These are phyloP conservation scores for Gari tellinella DNA, from an alignment of 2,888 invertebrate species.

Conservation along the genomic window DNA sequence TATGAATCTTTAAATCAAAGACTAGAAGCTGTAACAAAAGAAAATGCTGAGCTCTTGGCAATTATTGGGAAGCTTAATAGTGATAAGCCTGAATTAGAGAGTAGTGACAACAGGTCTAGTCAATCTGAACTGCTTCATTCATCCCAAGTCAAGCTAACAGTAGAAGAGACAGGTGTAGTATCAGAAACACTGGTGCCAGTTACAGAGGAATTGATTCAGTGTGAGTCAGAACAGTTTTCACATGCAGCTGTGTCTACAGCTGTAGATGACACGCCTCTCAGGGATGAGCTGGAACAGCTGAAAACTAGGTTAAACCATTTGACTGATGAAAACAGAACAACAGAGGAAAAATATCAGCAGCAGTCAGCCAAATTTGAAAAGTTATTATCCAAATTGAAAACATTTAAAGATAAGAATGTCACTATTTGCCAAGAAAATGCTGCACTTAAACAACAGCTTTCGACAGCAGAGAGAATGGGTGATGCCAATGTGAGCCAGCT, in stretches of 20 bases:
- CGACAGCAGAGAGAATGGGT: constrained; percentile 38
- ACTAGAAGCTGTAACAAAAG: background rate
- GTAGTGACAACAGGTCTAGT: too few relatives aligned
- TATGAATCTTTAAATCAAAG: background rate
- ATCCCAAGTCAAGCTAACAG: too few relatives aligned
- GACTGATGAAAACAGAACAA: constrained; percentile 70
- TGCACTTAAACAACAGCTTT: constrained; percentile 38
- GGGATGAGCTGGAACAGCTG: background rate
- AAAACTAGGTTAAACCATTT: constrained; percentile 14
- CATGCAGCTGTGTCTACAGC: background rate
- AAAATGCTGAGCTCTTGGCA: constrained; percentile 16
- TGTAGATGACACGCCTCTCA: background rate
- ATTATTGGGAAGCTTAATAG: constrained; percentile 11
- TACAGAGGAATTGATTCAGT: constrained; percentile 5
- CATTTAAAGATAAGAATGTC: constrained; percentile 88
- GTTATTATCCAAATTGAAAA: constrained; percentile 92
- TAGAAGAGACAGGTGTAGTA: too few relatives aligned
- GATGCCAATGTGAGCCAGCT: constrained; percentile 25
- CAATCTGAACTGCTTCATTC: too few relatives aligned
- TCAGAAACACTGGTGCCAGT: constrained; percentile 1
- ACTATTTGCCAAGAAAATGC: constrained; percentile 46
- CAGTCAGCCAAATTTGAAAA: constrained; percentile 56
- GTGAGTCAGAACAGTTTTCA: constrained; percentile 1
- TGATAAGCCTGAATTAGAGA: background rate
- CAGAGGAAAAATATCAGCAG: constrained; percentile 23